These are phyloP conservation scores for Grallaria varia DNA, from an alignment of 2,113 vertebrate genomes.

Conservation along the genomic window DNA sequence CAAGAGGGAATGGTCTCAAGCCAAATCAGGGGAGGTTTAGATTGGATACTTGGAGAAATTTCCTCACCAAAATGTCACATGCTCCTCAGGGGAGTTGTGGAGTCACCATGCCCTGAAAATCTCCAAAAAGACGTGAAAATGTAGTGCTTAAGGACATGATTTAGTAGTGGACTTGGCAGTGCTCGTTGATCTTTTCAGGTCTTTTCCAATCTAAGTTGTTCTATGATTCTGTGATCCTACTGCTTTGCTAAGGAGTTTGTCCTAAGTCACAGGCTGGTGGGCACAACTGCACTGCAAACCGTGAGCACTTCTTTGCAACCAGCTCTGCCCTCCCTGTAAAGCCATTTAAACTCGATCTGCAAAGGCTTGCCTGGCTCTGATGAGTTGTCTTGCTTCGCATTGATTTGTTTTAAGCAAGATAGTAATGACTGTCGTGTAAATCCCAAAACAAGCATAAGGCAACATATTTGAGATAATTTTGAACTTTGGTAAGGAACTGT, in stretches of 20 bases:
- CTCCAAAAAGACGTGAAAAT: not conserved
- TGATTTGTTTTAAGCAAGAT: not conserved
- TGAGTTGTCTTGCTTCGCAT: not conserved
- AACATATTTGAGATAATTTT: not conserved
- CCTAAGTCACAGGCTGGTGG: not conserved
- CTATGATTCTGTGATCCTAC: not conserved
- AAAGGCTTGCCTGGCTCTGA: not conserved
- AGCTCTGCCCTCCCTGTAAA: not conserved
- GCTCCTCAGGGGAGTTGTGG: not conserved
- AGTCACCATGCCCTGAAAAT: not conserved
- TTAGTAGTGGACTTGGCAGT: not conserved
- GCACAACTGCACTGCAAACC: not conserved
- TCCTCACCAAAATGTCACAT: not conserved
- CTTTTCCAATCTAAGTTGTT: not conserved
- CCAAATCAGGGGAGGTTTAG: not conserved
- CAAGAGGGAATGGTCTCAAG: not conserved
- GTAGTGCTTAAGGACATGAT: fast-evolving
- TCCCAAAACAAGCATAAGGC: not conserved
- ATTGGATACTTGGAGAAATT: too few species aligned
- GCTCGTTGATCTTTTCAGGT: not conserved
- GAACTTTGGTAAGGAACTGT: not conserved
- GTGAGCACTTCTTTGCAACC: not conserved
- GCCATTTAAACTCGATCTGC: fast-evolving
- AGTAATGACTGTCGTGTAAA: not conserved
- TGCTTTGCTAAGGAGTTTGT: not conserved